These are phyloP conservation scores for Muschampia plurimacula DNA, from an alignment of 2,888 invertebrate genomes.

Conservation along the genomic window DNA sequence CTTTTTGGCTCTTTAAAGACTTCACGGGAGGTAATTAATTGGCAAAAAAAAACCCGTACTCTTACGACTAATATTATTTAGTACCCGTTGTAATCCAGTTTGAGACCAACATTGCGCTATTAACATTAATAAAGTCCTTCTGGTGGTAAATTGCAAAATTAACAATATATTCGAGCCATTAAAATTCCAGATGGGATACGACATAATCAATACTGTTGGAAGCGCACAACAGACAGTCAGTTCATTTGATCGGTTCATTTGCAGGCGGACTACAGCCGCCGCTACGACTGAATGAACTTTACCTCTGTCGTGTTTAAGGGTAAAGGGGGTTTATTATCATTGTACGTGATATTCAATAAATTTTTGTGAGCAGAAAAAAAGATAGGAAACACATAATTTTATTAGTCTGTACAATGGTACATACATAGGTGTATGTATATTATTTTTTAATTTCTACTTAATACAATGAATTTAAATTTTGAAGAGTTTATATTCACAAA, in stretches of 20 bases:
- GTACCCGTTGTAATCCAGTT: not conserved
- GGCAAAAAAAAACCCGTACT: too few species aligned
- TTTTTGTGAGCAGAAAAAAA: too few species aligned
- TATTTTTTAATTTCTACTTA: too few species aligned
- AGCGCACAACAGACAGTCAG: conserved; percentile 58
- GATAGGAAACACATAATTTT: not conserved
- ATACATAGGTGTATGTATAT: too few species aligned
- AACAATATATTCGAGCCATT: not conserved
- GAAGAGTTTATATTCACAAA: too few species aligned
- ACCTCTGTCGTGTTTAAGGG: conserved; percentile 65
- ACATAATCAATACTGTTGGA: conserved; percentile 38
- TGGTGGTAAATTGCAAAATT: not conserved
- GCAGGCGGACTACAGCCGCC: conserved; percentile 55
- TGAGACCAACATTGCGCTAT: not conserved
- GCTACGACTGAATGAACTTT: conserved; percentile 66
- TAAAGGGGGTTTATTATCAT: conserved; percentile 31
- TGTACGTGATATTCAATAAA: not conserved
- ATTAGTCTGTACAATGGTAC: too few species aligned
- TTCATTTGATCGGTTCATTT: conserved; percentile 66
- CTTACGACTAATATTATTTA: too few species aligned
- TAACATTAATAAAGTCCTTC: not conserved
- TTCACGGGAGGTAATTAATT: too few species aligned
- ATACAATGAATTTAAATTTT: too few species aligned
- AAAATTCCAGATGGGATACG: not conserved
- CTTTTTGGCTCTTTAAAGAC: too few species aligned